phyloP scores from a whole-genome alignment of 1,140 invertebrate genomes.

The Zaprionus ornatus region DNA sequence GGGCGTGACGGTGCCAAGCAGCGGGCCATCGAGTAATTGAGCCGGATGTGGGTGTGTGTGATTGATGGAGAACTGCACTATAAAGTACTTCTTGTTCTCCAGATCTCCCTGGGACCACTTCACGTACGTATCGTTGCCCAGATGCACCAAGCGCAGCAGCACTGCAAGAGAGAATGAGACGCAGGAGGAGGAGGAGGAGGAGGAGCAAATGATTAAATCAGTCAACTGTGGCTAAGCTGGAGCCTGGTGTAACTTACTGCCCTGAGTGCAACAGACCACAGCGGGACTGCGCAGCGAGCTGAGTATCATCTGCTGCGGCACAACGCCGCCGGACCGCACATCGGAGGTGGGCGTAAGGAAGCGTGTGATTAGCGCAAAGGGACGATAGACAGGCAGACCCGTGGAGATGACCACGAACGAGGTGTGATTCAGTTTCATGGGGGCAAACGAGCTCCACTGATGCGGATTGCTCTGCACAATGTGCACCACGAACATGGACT shows the following conservation, averaged over 20 bases:
- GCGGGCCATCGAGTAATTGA: slow-evolving; percentile 48
- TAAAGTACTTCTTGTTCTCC: slow-evolving; percentile 78
- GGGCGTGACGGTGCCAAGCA: slow-evolving; percentile 58
- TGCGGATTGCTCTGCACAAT: slow-evolving; percentile 77
- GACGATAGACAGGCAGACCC: slow-evolving; percentile 69
- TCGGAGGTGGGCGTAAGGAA: slow-evolving; percentile 68
- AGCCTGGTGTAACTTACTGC: slow-evolving; percentile 65
- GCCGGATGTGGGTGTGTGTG: slow-evolving; percentile 73
- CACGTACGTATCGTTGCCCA: slow-evolving; percentile 76
- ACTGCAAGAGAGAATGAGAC: no score
- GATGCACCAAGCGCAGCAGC: slow-evolving; percentile 66
- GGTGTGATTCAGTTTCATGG: slow-evolving; percentile 77
- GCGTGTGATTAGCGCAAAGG: slow-evolving; percentile 76
- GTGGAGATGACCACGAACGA: slow-evolving; percentile 78
- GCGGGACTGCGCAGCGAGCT: slow-evolving; percentile 72
- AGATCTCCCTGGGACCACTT: slow-evolving; percentile 75
- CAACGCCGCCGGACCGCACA: slow-evolving; percentile 41
- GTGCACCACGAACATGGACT: slow-evolving; percentile 77
- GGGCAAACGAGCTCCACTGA: slow-evolving; percentile 67
- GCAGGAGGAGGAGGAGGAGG: background rate
- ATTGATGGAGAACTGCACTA: slow-evolving; percentile 78
- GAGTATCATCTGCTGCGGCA: slow-evolving; percentile 66
- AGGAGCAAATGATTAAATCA: background rate
- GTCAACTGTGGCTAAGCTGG: background rate
- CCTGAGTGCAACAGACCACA: slow-evolving; percentile 78